Base-by-base conservation (phyloP, 2,888 invertebrate genomes). In the Lordiphosa fenestrarum region DNA sequence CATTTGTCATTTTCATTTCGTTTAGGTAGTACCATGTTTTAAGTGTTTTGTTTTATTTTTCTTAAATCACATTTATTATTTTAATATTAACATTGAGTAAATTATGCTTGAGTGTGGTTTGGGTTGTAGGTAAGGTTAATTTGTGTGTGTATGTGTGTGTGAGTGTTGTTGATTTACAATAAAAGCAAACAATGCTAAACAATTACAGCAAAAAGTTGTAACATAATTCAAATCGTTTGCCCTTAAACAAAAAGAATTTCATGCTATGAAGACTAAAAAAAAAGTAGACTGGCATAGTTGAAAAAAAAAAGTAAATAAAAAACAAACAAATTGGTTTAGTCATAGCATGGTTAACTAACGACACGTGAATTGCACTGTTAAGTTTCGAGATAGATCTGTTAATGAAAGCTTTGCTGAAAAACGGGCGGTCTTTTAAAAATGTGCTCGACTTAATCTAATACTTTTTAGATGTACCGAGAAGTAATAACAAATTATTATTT, bases 21-120 rank as follows among this genome's bases (percentile, higher is more conserved):
- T 63, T 74, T 71, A 25, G 25, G 25, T 25, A 74, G 77, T 74
- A 73, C 78, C 74, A 63, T 77, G 66, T 61, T 75, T 74, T 9
- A 15, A 10, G n/a, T 33, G 30, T 49, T 62, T 55, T 23, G 7
- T 41, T 60, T 63, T 63, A 63, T 63, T 63, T 55, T 77, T 64
- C 78, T 77, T 81, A 81, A 81, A 81, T 81, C 80, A 81, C 80
- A 81, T 84, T 84, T 84, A 81, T 81, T 80, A 80, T 61, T 74
- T 59, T 71, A 70, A 66, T 74, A 71, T 75, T 80, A 78, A 78
- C 77, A 83, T 78, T 80, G 78, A 80, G 78, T 80, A 83, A 73
- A 73, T 76, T 73, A 77, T 71, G 66, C 58, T 71, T 78, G 83
- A 82, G 83, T 77, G 72, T 78, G 77, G 58, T 25, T 65, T 49